Evolutionary conservation across 2,113 vertebrate genomes (phyloP), one percentile per base, ranked within the genome.

Genomic region (Mesembrinibis cayennensis): DNA sequence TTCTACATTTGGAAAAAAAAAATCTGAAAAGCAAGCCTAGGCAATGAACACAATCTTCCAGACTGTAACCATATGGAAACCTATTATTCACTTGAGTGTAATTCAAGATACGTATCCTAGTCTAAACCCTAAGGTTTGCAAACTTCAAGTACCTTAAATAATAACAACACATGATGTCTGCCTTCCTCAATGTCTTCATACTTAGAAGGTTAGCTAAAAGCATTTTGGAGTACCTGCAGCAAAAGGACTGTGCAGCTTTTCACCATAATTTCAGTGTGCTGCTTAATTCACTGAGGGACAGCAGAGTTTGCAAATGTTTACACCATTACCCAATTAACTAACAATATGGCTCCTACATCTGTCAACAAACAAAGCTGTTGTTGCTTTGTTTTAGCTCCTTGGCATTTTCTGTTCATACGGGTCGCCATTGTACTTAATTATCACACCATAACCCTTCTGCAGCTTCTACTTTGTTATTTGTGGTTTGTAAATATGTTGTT

Each of bases 281-380:
- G 96, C 97, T 98, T 79, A 98, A 97, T 98, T 93, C 98, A 99
- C 99, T 96, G 97, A 98, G 99, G 99, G 99, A 98, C 97, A 97
- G 97, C 98, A 97, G 98, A 99, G 98, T 99, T 98, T 98, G 98
- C 99, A 99, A 99, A 99, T 99, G 99, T 99, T 99, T 99, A 99
- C 99, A 99, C 98, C 99, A 98, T 99, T 99, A 99, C 98, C 99
- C 99, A 99, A 99, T 99, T 99, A 99, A 99, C 98, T 98, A 98
- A 99, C 98, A 99, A 99, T 99, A 99, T 99, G 98, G 98, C 95
- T 97, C 98, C 98, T 98, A 98, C 99, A 99, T 99, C 99, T 99
- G 99, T 99, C 99, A 99, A 99, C 99, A 99, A 99, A 99, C 99
- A 99, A 99, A 99, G 99, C 99, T 99, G 98, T 98, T 99, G 99